Conservation (phyloP, 2,888 invertebrate genomes). For the Diarsia rubi region DNA sequence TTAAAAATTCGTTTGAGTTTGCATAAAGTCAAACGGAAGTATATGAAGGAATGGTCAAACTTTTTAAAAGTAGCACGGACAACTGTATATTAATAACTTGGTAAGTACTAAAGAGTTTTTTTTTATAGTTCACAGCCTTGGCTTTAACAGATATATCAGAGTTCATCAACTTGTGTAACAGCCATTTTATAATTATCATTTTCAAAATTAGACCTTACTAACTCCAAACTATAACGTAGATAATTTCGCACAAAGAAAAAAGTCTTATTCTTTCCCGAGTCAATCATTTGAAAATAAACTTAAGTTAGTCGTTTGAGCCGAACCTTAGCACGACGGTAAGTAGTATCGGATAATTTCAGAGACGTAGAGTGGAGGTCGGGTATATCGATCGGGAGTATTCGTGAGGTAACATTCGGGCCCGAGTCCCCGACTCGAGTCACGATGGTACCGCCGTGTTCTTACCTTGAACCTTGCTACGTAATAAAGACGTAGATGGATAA, state of each 20-base stretch:
- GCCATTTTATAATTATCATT: background rate
- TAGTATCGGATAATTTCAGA: conserved; percentile 77
- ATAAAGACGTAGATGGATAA: conserved; percentile 49
- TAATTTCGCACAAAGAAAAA: background rate
- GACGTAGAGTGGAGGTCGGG: conserved; percentile 67
- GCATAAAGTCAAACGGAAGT: background rate
- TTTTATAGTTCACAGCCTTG: background rate
- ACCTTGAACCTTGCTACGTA: conserved; percentile 65
- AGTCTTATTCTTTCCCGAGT: background rate
- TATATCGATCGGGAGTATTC: conserved; percentile 71
- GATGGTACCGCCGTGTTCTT: conserved; percentile 62
- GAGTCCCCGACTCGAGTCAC: conserved; percentile 54
- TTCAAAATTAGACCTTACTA: conserved; percentile 1
- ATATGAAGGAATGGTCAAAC: background rate
- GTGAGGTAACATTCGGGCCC: conserved; percentile 59
- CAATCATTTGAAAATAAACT: conserved; percentile 42
- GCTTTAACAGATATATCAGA: background rate
- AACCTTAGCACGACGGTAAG: conserved; percentile 53
- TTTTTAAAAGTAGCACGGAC: background rate
- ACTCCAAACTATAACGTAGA: background rate
- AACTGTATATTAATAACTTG: background rate
- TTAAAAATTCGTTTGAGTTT: background rate
- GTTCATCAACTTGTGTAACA: background rate
- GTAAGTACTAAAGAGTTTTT: background rate
- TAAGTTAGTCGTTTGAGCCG: conserved; percentile 40